Percentiles rank a stretch among this genome's conserved stretches.
Evolutionary conservation across 1,140 invertebrate species (phyloP).

Genomic region (Drosophila tani): DNA sequence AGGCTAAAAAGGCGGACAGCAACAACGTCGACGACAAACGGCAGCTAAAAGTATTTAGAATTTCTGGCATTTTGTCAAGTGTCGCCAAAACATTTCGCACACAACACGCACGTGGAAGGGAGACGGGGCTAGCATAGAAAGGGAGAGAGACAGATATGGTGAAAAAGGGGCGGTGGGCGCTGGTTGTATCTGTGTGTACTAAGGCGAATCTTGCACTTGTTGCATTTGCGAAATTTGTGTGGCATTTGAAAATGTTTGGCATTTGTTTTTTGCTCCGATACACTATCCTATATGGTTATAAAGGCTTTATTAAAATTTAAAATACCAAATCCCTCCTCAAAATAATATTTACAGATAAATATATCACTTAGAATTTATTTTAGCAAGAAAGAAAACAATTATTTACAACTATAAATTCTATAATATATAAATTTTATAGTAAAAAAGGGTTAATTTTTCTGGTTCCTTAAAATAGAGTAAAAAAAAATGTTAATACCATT

Average conservation of each 20-base stretch:
- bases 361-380: no score
- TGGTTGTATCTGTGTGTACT: constrained; percentile 10
- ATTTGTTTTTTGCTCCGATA: constrained; percentile 36
- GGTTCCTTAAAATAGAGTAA: no score
- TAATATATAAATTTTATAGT: no score
- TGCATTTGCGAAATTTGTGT: constrained; percentile 63
- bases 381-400: no score
- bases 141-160: not conserved
- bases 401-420: no score
- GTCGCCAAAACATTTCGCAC: constrained; percentile 81
- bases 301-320: not conserved
- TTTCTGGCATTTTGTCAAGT: constrained; percentile 84
- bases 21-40: constrained; percentile 66
- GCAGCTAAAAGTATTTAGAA: constrained; percentile 82
- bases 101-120: constrained; percentile 50
- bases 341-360: not conserved
- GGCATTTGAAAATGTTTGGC: constrained; percentile 73
- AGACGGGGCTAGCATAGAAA: not conserved
- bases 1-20: constrained; percentile 53
- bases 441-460: no score
- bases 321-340: not conserved
- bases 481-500: no score
- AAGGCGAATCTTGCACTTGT: constrained; percentile 66
- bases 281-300: not conserved
- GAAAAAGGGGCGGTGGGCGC: constrained; percentile 9